Base-by-base conservation (phyloP, 1,140 invertebrate species). In the Geopemphigus sp. region DNA sequence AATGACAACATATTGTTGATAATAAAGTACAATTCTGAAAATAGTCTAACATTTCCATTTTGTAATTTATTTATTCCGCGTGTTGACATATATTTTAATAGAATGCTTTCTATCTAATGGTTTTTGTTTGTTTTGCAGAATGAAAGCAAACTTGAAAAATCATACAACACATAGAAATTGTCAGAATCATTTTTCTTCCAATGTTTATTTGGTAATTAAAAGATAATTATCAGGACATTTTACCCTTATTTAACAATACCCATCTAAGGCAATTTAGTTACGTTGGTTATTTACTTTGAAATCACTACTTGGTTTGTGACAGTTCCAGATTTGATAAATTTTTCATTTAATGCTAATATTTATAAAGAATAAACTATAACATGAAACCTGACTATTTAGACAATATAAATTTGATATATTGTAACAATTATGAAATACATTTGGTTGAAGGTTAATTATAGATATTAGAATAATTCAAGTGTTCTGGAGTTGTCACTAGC, bases 81-180 rank as follows among this genome's bases (percentile, higher is more conserved):
- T 78, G 57, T 17, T 76, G 54, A 47, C 47, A 45, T 10, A 39
- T 78, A 8, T 45, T 63, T 61, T 53, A 74, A 63, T 19, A 17
- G 57, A 78, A 50, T 26, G 61, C 39, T 78, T 63, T 26, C 54
- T 26, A 61, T 78, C 29, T 78, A 78, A 78, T 50, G 17, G 24
- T 78, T 63, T 78, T 78, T 78, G 74, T 78, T 78, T 78, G 39
- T 78, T 74, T 78, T 78, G 11, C 74, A 78, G 74, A 78, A 78
- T 50, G 74, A 78, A 78, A 61, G 57, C 22, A 63, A 29, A 78
- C 15, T 78, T n/a, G 22, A 78, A 78, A 72, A 78, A 78, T 63
- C 57, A 39, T 63, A 63, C 57, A n/a, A 78, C 74, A 14, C 39
- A 19, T 78, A 78, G 74, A 26, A 78, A 63, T 78, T 63, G 74